Conservation (phyloP, 2,113 vertebrate genomes). For the Coptodon bakossiorum region DNA sequence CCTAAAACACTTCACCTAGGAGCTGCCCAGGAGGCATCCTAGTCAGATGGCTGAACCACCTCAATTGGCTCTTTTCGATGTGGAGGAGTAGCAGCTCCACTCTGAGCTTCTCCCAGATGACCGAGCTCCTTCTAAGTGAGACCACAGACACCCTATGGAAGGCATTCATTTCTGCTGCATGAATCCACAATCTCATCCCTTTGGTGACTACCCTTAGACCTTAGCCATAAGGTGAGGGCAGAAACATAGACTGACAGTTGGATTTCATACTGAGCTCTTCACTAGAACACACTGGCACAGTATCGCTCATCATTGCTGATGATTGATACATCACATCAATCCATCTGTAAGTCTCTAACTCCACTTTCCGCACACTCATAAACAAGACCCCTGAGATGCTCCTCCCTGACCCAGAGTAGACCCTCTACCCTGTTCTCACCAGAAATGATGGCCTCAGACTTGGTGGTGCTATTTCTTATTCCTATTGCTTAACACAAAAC, state of each 20-base stretch:
- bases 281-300: not conserved
- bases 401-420: not conserved
- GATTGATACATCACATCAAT: not conserved
- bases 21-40: not conserved
- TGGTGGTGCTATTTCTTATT: not conserved
- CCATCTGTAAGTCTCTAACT: not conserved
- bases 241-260: not conserved
- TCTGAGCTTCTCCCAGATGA: not conserved
- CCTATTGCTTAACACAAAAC: not conserved
- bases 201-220: not conserved
- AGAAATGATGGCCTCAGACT: not conserved
- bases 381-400: not conserved
- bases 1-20: not conserved
- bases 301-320: not conserved
- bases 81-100: not conserved
- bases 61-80: not conserved
- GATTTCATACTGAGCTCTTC: not conserved
- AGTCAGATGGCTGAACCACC: not conserved
- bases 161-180: not conserved
- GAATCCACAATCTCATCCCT: not conserved
- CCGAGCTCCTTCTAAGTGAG: not conserved
- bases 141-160: not conserved
- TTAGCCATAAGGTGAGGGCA: not conserved
- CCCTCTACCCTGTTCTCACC: not conserved
- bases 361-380: not conserved